phyloP scores from a whole-genome alignment of 2,113 vertebrate species.

The Aviceda subcristata region DNA sequence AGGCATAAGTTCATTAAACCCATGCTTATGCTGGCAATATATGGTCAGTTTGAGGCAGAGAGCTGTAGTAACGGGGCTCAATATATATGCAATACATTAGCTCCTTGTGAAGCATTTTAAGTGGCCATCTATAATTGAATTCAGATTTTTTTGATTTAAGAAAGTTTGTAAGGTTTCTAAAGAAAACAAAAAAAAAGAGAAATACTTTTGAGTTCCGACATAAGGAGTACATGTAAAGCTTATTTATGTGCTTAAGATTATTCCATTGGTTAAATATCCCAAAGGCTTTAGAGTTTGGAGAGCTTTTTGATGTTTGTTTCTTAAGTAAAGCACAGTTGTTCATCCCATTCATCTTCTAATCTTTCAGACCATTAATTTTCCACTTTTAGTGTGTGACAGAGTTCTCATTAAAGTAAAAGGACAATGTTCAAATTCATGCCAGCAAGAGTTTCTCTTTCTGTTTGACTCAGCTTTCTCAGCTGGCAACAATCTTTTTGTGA shows the following conservation, averaged over 20 bases:
- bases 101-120: not conserved
- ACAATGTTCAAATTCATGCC: not conserved
- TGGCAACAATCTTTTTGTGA: not conserved
- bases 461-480: not conserved
- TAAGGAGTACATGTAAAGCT: not conserved
- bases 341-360: not conserved
- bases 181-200: not conserved
- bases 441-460: not conserved
- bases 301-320: not conserved
- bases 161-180: not conserved
- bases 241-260: not conserved
- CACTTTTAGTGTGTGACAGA: not conserved
- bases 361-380: not conserved
- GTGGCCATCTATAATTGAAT: not conserved
- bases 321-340: not conserved
- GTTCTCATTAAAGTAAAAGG: not conserved
- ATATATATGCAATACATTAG: not conserved
- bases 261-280: not conserved
- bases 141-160: not conserved
- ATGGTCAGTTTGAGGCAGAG: not conserved
- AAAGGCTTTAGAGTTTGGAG: not conserved
- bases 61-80: not conserved
- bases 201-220: not conserved
- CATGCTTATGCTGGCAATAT: not conserved
- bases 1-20: not conserved